Percentiles rank a stretch among this genome's conserved stretches.
phyloP scores from a whole-genome alignment of 2,113 vertebrate species.

The Sphaerodactylus townsendi region DNA sequence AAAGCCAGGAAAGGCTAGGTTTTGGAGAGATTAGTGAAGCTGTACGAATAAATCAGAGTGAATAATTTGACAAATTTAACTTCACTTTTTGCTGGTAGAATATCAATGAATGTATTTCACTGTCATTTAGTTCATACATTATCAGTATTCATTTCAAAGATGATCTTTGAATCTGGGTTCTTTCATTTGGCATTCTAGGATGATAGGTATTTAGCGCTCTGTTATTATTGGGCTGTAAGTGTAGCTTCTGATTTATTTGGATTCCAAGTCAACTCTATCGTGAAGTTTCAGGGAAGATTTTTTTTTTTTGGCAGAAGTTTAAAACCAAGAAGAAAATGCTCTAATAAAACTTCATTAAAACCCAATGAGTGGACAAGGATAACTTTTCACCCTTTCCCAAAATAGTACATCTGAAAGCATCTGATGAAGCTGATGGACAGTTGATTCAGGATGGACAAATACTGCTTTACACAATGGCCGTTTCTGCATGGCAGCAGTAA shows the following conservation, averaged over 20 bases:
- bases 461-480: too few species aligned
- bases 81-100: conserved; percentile 37
- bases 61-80: conserved; percentile 63
- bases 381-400: too few species aligned
- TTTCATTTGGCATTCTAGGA: neutral
- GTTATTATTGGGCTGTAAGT: neutral
- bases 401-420: too few species aligned
- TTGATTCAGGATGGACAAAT: too few species aligned
- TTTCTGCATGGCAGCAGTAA: too few species aligned
- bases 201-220: neutral
- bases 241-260: neutral
- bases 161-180: neutral
- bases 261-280: neutral
- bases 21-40: conserved; percentile 46
- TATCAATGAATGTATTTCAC: conserved; percentile 38
- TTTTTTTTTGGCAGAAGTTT: neutral
- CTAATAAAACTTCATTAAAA: too few species aligned
- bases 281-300: neutral
- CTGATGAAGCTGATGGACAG: too few species aligned
- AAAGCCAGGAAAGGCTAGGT: neutral
- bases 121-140: conserved; percentile 31
- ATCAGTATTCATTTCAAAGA: conserved; percentile 51
- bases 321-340: too few species aligned
- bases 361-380: too few species aligned
- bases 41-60: conserved; percentile 35